These are phyloP conservation scores for Biston stratarius DNA, from an alignment of 2,888 invertebrate species.

Conservation along the genomic window DNA sequence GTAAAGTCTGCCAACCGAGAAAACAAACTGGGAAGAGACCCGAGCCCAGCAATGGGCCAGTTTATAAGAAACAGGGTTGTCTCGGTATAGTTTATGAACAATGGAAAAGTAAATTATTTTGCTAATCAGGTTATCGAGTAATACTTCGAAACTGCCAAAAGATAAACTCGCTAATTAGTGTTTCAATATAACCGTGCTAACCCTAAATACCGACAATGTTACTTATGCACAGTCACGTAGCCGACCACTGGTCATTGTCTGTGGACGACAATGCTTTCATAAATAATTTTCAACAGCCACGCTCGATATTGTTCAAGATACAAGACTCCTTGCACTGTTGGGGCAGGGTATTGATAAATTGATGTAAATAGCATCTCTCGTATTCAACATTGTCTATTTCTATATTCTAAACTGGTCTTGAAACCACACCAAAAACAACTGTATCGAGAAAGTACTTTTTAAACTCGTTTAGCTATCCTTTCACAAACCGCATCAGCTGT, in stretches of 20 bases:
- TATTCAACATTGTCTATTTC: conserved; percentile 13
- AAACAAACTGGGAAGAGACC: too few species aligned
- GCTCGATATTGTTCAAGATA: conserved; percentile 43
- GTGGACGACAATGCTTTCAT: conserved; percentile 67
- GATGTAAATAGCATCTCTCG: conserved; percentile 26
- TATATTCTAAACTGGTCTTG: conserved; percentile 19
- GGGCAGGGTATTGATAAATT: conserved; percentile 37
- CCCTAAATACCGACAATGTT: conserved; percentile 28
- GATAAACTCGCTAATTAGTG: not conserved
- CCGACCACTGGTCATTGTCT: conserved; percentile 62
- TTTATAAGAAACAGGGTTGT: too few species aligned
- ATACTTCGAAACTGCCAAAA: not conserved
- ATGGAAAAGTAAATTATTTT: not conserved
- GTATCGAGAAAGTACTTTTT: conserved; percentile 31
- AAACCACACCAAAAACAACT: conserved; percentile 15
- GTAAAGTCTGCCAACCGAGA: too few species aligned
- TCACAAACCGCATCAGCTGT: conserved; percentile 42
- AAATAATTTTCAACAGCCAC: conserved; percentile 61
- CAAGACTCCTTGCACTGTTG: conserved; percentile 40
- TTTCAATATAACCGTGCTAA: not conserved
- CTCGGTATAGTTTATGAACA: too few species aligned
- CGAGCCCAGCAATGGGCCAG: too few species aligned
- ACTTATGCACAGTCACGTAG: conserved; percentile 56
- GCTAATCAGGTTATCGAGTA: not conserved
- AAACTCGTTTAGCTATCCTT: conserved; percentile 25